These are phyloP conservation scores for Drosophila pegasa DNA, from an alignment of 2,888 invertebrate species.

Conservation along the genomic window DNA sequence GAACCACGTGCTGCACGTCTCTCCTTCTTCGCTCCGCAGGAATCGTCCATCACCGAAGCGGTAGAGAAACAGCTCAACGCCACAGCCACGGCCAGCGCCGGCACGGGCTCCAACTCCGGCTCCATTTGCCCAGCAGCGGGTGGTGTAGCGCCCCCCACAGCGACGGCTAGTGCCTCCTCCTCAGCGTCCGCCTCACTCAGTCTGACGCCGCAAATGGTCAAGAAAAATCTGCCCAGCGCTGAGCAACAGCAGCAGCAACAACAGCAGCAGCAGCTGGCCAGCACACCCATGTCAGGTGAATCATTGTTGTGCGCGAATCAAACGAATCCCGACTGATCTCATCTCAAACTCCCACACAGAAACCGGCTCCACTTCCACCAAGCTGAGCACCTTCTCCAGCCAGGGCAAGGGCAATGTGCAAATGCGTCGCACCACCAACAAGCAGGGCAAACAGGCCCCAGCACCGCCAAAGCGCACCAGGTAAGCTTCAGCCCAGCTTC, in stretches of 20 bases:
- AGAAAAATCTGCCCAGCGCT: conserved; percentile 79
- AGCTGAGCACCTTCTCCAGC: conserved; percentile 88
- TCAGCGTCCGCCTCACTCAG: conserved; percentile 84
- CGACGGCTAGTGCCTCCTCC: conserved; percentile 86
- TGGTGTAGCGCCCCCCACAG: conserved; percentile 56
- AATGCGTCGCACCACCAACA: conserved; percentile 93
- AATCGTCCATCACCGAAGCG: conserved; percentile 88
- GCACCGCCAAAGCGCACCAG: conserved; percentile 98
- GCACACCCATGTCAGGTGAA: conserved; percentile 84
- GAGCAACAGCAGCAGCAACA: conserved; percentile 69
- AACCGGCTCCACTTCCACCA: conserved; percentile 86
- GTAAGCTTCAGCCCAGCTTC: conserved; percentile 84
- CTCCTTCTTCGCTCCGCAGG: conserved; percentile 84
- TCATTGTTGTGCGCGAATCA: not conserved
- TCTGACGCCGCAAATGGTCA: conserved; percentile 85
- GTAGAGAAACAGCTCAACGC: conserved; percentile 97
- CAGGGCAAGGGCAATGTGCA: conserved; percentile 90
- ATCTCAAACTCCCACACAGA: conserved; percentile 65
- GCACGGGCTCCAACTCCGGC: conserved; percentile 19
- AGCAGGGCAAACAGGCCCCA: conserved; percentile 96
- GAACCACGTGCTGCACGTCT: conserved; percentile 83
- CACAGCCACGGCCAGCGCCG: conserved; percentile 84
- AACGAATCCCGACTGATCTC: conserved; percentile 26
- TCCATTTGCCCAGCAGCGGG: conserved; percentile 56
- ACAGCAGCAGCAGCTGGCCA: conserved; percentile 83